These are phyloP conservation scores for Chiloscyllium punctatum DNA, from an alignment of 2,797 vertebrate genomes.

Conservation along the genomic window DNA sequence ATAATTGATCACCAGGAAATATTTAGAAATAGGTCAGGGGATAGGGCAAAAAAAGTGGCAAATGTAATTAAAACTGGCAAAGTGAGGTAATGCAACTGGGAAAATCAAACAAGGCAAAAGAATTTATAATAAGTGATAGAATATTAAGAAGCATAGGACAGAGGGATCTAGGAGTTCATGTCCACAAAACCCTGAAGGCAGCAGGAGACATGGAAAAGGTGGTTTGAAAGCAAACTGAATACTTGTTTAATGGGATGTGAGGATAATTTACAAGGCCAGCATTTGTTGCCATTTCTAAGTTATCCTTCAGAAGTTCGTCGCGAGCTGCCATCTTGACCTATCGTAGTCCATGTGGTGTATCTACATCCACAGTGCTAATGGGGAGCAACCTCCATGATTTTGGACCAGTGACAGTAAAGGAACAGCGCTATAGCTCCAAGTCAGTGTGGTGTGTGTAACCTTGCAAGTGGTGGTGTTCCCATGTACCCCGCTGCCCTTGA, in stretches of 20 bases:
- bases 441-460: background rate
- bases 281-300: background rate
- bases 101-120: background rate
- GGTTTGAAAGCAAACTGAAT: background rate
- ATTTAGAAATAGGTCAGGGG: background rate
- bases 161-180: too few species aligned
- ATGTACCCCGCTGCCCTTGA: background rate
- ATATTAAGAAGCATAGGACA: background rate
- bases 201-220: background rate
- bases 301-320: background rate
- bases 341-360: background rate
- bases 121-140: background rate
- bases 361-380: background rate
- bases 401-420: background rate
- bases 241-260: background rate
- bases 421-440: background rate
- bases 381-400: background rate
- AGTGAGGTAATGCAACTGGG: background rate
- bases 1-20: background rate
- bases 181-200: background rate
- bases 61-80: background rate
- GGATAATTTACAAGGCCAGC: background rate
- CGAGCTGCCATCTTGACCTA: background rate
- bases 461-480: background rate
- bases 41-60: background rate